These are phyloP conservation scores for Hesperophylax magnus DNA, from an alignment of 1,140 invertebrate genomes.

Conservation along the genomic window DNA sequence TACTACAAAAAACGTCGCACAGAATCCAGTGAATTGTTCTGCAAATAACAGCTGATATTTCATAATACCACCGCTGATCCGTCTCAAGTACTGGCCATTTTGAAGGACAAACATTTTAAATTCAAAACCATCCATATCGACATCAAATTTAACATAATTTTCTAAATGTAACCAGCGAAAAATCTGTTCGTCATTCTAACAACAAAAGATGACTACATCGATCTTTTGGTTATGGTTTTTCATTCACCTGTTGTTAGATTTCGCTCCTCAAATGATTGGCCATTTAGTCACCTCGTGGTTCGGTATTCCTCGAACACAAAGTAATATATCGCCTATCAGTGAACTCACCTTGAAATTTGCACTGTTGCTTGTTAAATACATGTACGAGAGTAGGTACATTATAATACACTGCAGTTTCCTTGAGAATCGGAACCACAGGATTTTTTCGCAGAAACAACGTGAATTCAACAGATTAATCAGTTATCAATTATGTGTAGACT, in stretches of 20 bases:
- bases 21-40: background rate
- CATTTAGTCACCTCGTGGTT: background rate
- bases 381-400: background rate
- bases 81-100: background rate
- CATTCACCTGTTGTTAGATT: constrained; percentile 14
- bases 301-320: background rate
- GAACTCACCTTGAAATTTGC: background rate
- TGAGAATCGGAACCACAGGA: background rate
- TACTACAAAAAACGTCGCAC: background rate
- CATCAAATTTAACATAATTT: background rate
- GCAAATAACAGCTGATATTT: background rate
- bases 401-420: background rate
- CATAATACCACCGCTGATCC: background rate
- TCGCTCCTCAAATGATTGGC: background rate
- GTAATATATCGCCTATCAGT: background rate
- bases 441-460: background rate
- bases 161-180: background rate
- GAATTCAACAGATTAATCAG: too few species aligned
- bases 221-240: constrained; percentile 18
- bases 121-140: background rate
- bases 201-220: constrained; percentile 18
- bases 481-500: too few species aligned
- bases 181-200: constrained; percentile 26
- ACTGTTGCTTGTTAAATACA: background rate
- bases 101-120: constrained; percentile 1